Evolutionary conservation across 2,888 invertebrate species (phyloP), one percentile per base, ranked within the genome.

Genomic region (Scaptomyza flava): DNA sequence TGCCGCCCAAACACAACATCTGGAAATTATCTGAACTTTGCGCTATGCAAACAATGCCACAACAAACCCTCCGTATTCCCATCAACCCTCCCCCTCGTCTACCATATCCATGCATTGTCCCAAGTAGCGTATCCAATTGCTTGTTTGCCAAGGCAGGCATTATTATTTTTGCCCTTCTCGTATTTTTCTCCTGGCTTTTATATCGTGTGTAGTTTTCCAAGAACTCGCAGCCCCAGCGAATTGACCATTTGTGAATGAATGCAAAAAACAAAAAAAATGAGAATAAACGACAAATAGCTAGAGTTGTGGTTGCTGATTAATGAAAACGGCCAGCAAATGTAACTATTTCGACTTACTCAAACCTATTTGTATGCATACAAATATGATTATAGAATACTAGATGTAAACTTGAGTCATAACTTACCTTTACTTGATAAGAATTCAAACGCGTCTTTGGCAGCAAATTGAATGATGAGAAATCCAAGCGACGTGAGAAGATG

Each of bases 341-440:
- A 50, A 47, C 53, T 45, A 54, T 46, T 52, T 68, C 38, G 5
- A 53, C 38, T 20, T 46, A 46, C 11, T 14, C 34, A 47, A n/a
- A 33, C 3, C 11, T n/a, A 8, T 12, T 5, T 20, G 20, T 20
- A 12, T 34, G 9, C 20, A n/a, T 50, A 6, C 9, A n/a, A n/a
- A 36, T 14, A 20, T 12, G 57, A 50, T 41, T 57, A 50, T 27
- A 3, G 6, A 14, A 17, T 30, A 9, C 11, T 45, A 7, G 42
- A 59, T 60, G 17, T 17, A 17, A 17, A 17, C 17, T 46, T 5
- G 8, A 17, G 42, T 23, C 6, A 36, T 62, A 52, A 91, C 95
- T 94, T 94, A 98, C 98, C 97, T 99, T 99, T 92, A 99, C 98
- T 94, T 99, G 98, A 94, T 98, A 99, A 90, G 98, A 98, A 94